phyloP scores from a whole-genome alignment of 2,113 vertebrate species.

The Brachionichthys hirsutus region DNA sequence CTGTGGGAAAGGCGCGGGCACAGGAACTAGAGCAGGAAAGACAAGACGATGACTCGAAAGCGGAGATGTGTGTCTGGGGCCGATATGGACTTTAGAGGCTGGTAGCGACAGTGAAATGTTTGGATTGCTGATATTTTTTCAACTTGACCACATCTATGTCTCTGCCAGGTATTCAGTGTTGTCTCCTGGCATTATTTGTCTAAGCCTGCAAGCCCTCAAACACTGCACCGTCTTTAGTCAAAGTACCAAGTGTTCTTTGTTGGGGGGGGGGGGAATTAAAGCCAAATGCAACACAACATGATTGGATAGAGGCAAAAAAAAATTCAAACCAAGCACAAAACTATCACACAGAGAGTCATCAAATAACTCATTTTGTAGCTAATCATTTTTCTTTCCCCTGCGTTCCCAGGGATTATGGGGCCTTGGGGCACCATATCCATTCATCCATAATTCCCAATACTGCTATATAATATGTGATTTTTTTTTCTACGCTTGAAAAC shows the following conservation, averaged over 20 bases:
- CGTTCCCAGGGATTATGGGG: neutral
- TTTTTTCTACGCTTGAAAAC: neutral
- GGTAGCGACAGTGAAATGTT: conserved; percentile 55
- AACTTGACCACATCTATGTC: conserved; percentile 6
- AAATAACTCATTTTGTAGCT: neutral
- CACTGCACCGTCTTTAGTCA: neutral
- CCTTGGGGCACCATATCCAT: too few species aligned
- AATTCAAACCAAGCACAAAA: neutral
- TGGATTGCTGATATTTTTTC: conserved; percentile 56
- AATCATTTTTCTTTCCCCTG: neutral
- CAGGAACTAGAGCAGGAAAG: conserved; percentile 71
- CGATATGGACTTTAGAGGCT: conserved; percentile 44
- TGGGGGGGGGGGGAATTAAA: neutral
- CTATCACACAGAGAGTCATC: neutral
- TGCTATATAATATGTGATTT: neutral
- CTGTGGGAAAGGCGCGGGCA: conserved; percentile 83
- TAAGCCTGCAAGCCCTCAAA: neutral
- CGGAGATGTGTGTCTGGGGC: conserved; percentile 52
- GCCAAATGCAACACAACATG: neutral
- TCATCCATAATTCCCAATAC: neutral
- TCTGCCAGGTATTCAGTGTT: conserved; percentile 22
- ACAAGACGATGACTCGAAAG: conserved; percentile 55
- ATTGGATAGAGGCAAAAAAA: neutral
- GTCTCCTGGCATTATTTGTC: neutral
- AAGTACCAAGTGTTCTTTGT: neutral